phyloP scores from a whole-genome alignment of 1,140 invertebrate genomes.

The Anastatus disparis region DNA sequence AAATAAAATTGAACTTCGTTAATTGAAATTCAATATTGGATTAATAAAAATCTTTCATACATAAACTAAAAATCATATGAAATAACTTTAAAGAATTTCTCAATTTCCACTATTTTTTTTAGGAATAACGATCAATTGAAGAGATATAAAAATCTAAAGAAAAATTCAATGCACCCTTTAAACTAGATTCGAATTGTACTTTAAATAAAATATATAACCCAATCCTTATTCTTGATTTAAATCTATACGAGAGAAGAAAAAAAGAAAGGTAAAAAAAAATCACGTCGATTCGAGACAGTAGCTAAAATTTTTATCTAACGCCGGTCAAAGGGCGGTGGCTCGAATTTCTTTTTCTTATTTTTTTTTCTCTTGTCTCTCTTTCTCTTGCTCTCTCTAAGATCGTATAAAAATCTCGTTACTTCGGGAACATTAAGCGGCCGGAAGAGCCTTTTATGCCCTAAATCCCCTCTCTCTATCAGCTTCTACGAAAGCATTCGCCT shows the following conservation, averaged over 20 bases:
- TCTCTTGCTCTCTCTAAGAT: not conserved
- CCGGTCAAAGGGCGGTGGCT: not conserved
- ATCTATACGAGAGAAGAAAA: too few species aligned
- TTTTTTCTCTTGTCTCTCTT: too few species aligned
- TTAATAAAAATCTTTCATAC: too few species aligned
- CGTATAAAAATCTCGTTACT: conserved; percentile 39
- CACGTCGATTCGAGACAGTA: conserved; percentile 14
- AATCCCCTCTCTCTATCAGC: conserved; percentile 29
- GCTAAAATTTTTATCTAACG: conserved; percentile 31
- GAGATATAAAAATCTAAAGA: not conserved
- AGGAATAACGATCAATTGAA: not conserved
- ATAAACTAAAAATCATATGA: too few species aligned
- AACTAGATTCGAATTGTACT: too few species aligned
- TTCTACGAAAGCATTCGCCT: not conserved
- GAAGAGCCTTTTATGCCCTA: conserved; percentile 32
- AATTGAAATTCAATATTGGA: too few species aligned
- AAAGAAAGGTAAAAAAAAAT: conserved; percentile 20
- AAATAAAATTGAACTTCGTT: too few species aligned
- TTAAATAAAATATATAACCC: too few species aligned
- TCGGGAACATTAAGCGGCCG: conserved; percentile 31
- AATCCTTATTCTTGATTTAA: too few species aligned
- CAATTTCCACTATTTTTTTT: not conserved
- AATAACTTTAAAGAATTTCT: too few species aligned
- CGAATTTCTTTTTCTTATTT: too few species aligned
- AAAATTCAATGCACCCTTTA: not conserved